Evolutionary conservation across 1,140 invertebrate genomes (phyloP).

Genomic region (Cydia splendana): DNA sequence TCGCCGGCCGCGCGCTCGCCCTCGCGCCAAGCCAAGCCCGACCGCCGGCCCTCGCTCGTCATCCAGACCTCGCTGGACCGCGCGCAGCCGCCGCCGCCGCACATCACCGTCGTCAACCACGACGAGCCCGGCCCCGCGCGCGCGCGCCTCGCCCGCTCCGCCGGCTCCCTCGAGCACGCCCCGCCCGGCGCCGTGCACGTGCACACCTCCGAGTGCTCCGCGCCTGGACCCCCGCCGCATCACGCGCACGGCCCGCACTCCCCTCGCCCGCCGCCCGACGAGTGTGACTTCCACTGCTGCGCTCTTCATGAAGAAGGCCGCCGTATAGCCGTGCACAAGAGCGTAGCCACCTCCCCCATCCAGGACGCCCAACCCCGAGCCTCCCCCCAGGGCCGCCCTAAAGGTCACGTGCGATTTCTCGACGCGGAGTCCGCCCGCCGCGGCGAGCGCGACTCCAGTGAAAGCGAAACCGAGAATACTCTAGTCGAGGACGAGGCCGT

Average conservation of each 20-base stretch:
- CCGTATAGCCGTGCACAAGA: slow-evolving; percentile 93
- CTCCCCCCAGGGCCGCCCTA: slow-evolving; percentile 82
- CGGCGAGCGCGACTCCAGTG: slow-evolving; percentile 90
- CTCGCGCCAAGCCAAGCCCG: slow-evolving; percentile 80
- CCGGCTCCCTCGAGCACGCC: slow-evolving; percentile 85
- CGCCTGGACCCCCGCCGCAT: slow-evolving; percentile 84
- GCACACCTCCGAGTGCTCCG: slow-evolving; percentile 91
- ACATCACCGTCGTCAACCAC: slow-evolving; percentile 95
- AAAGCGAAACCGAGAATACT: slow-evolving; percentile 95
- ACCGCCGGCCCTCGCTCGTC: slow-evolving; percentile 84
- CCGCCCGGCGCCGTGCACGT: slow-evolving; percentile 84
- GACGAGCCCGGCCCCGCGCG: slow-evolving; percentile 83
- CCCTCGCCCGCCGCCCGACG: slow-evolving; percentile 80
- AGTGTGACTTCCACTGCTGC: slow-evolving; percentile 97
- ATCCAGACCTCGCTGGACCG: slow-evolving; percentile 90
- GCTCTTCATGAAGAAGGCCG: slow-evolving; percentile 94
- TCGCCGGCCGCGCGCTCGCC: slow-evolving; percentile 82
- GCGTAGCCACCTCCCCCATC: slow-evolving; percentile 94
- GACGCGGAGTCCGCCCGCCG: slow-evolving; percentile 84
- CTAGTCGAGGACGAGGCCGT: slow-evolving; percentile 93
- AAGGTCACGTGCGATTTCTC: slow-evolving; percentile 87
- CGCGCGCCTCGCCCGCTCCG: slow-evolving; percentile 82
- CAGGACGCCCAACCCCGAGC: slow-evolving; percentile 87
- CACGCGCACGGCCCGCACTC: slow-evolving; percentile 77
- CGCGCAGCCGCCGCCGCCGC: slow-evolving; percentile 83